Base-by-base conservation (phyloP, 2,797 vertebrate genomes). In the Acipenser oxyrinchus region DNA sequence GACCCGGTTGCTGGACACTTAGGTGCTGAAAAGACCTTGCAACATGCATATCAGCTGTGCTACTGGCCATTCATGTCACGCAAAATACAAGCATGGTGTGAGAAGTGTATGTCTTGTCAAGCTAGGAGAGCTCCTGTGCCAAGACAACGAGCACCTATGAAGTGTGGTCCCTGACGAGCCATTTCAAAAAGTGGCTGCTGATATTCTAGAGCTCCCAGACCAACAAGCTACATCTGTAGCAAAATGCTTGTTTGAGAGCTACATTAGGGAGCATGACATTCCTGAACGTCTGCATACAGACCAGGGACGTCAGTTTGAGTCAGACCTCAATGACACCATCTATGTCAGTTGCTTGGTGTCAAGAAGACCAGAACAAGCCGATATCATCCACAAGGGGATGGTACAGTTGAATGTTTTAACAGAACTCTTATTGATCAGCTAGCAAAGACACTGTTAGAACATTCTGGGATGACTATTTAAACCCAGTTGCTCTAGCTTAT, bases 21-120 rank as follows among this genome's bases (percentile, higher is more conserved):
- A 11, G 65, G 62, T 10, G 64, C 61, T 55, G 66, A 73, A 1
- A 68, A 70, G 23, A 60, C 70, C 48, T 52, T 74, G 70, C 69
- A 70, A 66, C 12, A 8, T 65, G 71, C 59, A 53, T 66, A 69
- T 48, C 67, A 68, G 51, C 23, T 70, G 8, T 73, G 60, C 4
- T 72, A 74, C 55, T 74, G 76, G 71, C 68, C 72, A 4, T 76
- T 71, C 7, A 77, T 71, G 69, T 69, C 63, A 65, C 13, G n/a
- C 67, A 71, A 74, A 12, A 71, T 76, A 6, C 53, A 52, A 10
- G 18, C 66, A 6, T 76, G 69, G 70, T 74, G 70, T 12, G 65
- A 67, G 7, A 49, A 63, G n/a, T 66, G 65, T 62, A 64, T 11
- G 60, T 65, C 70, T 68, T 73, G 70, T 72, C 60, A 73, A 60